Conservation (phyloP, 2,113 vertebrate genomes). For the Redunca redunca region DNA sequence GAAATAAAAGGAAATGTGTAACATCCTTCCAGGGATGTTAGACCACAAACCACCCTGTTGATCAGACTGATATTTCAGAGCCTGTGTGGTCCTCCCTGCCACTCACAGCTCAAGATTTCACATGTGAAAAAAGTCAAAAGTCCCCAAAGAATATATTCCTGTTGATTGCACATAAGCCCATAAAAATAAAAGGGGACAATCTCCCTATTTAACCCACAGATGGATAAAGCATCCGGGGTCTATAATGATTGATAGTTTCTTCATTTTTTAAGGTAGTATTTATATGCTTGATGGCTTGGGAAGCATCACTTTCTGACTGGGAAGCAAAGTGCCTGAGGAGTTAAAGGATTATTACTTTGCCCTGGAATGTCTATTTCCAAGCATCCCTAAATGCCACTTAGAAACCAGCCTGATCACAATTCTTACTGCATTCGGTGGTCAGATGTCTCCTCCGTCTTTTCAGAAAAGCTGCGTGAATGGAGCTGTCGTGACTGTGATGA, state of each 20-base stretch:
- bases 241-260: neutral
- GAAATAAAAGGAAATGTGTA: constrained; percentile 33
- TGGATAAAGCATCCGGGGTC: neutral
- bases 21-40: neutral
- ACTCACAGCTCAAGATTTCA: neutral
- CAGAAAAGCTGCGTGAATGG: neutral
- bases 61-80: neutral
- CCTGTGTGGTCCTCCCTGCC: neutral
- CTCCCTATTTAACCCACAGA: neutral
- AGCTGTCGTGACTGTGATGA: neutral
- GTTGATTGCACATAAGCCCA: neutral
- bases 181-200: neutral
- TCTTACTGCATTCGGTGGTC: neutral
- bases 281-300: neutral
- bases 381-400: neutral
- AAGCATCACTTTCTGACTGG: neutral
- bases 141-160: neutral
- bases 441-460: neutral
- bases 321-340: neutral
- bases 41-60: neutral
- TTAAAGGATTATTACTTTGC: neutral
- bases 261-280: neutral
- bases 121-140: neutral
- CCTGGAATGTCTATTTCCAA: neutral
- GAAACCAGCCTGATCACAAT: neutral